Evolutionary conservation across 2,797 vertebrate genomes (phyloP).

Genomic region (Acanthurus tractus): DNA sequence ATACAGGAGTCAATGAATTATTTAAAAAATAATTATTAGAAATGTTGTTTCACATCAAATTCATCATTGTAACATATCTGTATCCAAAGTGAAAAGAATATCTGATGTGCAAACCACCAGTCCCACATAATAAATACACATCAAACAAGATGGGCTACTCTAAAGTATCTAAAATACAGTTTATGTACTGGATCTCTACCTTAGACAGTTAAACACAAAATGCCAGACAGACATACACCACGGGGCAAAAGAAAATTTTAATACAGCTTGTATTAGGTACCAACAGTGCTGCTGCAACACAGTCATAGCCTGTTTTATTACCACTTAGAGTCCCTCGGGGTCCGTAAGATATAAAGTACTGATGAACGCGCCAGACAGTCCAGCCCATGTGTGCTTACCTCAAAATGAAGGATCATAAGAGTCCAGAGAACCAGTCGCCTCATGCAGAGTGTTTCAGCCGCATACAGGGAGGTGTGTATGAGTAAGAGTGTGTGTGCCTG

Average conservation of each 20-base stretch:
- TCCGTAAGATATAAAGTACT: constrained; percentile 26
- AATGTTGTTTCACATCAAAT: not conserved
- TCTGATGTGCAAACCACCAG: not conserved
- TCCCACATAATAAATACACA: constrained; percentile 1
- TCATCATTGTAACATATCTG: not conserved
- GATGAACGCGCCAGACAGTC: constrained; percentile 41
- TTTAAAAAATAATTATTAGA: not conserved
- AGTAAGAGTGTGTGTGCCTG: constrained; percentile 25
- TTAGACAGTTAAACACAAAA: constrained; percentile 25
- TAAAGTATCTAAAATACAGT: constrained; percentile 1
- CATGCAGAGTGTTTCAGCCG: constrained; percentile 65
- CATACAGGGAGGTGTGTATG: constrained; percentile 33
- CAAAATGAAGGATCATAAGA: constrained; percentile 63
- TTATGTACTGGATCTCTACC: constrained; percentile 9
- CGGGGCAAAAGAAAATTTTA: constrained; percentile 45
- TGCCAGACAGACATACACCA: constrained; percentile 49
- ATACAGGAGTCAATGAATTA: not conserved
- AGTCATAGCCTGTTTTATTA: constrained; percentile 54
- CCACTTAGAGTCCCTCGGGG: constrained; percentile 47
- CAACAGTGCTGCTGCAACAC: constrained; percentile 39
- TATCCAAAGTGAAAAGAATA: not conserved
- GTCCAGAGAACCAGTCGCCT: constrained; percentile 58
- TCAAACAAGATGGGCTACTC: not conserved
- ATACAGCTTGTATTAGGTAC: constrained; percentile 51
- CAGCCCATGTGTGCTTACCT: constrained; percentile 76